A percentile compares a stretch with the other conserved stretches of the same genome.
Evolutionary conservation across 1,140 invertebrate genomes (phyloP).

Genomic region (Scaptomyza pallida): DNA sequence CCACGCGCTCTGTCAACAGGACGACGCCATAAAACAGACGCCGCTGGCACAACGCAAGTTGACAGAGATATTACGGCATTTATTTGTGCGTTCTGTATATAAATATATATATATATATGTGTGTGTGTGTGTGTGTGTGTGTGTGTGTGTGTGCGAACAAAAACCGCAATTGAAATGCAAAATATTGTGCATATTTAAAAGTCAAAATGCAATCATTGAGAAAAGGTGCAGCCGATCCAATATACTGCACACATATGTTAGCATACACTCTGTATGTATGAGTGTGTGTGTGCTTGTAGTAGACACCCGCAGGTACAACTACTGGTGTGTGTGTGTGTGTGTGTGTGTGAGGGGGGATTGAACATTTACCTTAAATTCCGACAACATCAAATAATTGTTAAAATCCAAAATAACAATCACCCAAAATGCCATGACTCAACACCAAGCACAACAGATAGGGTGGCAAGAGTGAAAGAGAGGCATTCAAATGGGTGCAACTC

Average conservation of each 20-base stretch:
- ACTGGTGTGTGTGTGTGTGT: too few species aligned
- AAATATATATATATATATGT: background rate
- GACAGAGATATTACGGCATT: slow-evolving; percentile 59
- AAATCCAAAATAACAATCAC: slow-evolving; percentile 64
- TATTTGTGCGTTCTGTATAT: slow-evolving; percentile 3
- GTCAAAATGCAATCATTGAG: slow-evolving; percentile 68
- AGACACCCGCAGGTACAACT: too few species aligned
- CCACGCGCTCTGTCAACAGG: slow-evolving; percentile 25
- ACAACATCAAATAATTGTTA: slow-evolving; percentile 75
- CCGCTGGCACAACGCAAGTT: slow-evolving; percentile 43
- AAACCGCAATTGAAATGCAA: slow-evolving; percentile 77
- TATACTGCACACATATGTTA: background rate
- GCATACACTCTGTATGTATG: too few species aligned
- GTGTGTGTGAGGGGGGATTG: background rate
- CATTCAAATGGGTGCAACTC: background rate
- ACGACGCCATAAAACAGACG: slow-evolving; percentile 1
- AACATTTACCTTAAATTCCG: slow-evolving; percentile 52
- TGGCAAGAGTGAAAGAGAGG: background rate
- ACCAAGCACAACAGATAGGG: background rate
- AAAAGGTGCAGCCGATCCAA: slow-evolving; percentile 34
- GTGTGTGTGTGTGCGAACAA: slow-evolving; percentile 6
- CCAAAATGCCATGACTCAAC: slow-evolving; percentile 24
- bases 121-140: slow-evolving; percentile 18
- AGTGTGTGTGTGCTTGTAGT: too few species aligned
- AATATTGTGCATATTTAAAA: slow-evolving; percentile 69